phyloP scores from a whole-genome alignment of 1,140 invertebrate species.

The Drosophila yakuba region DNA sequence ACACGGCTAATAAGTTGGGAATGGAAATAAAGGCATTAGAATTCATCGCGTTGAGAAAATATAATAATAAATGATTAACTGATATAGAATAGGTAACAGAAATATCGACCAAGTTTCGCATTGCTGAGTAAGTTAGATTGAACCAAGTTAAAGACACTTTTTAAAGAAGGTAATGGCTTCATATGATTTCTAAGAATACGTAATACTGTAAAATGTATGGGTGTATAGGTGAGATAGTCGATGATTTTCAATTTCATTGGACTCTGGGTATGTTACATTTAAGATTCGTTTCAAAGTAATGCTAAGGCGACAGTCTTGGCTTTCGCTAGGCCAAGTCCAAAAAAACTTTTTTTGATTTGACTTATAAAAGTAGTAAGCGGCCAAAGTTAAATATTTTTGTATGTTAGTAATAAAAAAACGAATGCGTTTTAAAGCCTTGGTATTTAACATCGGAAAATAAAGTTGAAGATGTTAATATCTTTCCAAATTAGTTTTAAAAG shows the following conservation, averaged over 20 bases:
- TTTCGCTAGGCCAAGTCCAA: too few relatives aligned
- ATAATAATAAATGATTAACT: slow-evolving; percentile 30
- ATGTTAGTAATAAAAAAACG: too few relatives aligned
- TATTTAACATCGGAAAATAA: too few relatives aligned
- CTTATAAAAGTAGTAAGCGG: too few relatives aligned
- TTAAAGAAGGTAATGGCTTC: slow-evolving; percentile 26
- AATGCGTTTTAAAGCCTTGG: not conserved
- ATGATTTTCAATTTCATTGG: not conserved
- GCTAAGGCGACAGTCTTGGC: too few relatives aligned
- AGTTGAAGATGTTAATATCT: too few relatives aligned
- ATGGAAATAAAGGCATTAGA: slow-evolving; percentile 6
- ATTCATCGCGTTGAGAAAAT: slow-evolving; percentile 17
- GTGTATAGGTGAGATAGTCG: slow-evolving; percentile 1
- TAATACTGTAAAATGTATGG: slow-evolving; percentile 12
- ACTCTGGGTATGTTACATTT: not conserved
- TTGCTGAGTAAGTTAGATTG: slow-evolving; percentile 57
- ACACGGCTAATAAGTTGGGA: slow-evolving; percentile 27
- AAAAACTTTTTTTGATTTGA: too few relatives aligned
- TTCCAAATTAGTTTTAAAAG: not conserved
- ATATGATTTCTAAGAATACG: slow-evolving; percentile 36
- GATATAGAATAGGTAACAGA: slow-evolving; percentile 34
- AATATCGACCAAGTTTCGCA: slow-evolving; percentile 44
- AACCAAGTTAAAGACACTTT: slow-evolving; percentile 46
- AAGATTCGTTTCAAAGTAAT: not conserved
- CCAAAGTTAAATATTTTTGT: too few relatives aligned